Evolutionary conservation across 1,140 invertebrate genomes (phyloP), one percentile per base, ranked within the genome.

Genomic region (Caenorhabditis tropicalis): DNA sequence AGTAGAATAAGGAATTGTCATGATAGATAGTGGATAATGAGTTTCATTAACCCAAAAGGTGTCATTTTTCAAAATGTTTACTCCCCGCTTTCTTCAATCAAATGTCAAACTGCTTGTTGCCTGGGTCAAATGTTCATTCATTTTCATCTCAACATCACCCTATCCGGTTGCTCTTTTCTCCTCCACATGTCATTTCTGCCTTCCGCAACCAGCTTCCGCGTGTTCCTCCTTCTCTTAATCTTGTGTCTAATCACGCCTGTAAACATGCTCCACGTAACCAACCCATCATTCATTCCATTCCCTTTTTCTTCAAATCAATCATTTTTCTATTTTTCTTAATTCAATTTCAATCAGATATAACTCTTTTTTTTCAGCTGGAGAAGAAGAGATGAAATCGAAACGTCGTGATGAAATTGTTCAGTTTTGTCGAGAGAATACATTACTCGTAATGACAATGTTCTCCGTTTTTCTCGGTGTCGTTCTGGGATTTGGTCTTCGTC

Each of bases 401-500:
- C 49, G 46, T 36, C 49, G 24, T n/a, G 79, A 49, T 53, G 79
- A 81, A 24, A 51, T 81, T 81, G 79, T 49, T 7, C 53, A 82
- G 53, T 88, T 89, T 60, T 91, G 85, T 65, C 36, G 81, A 29
- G 84, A 87, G 79, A 90, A 90, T 84, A 53, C 89, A 27, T 86
- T 90, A 31, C 88, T 90, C n/a, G 88, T 88, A 16, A 81, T 90
- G 82, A 90, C 89, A 39, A 89, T 90, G 81, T 27, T 85, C 15
- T 86, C 89, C 27, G 89, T 90, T 24, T 60, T 90, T 58, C 60
- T 90, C 56, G 89, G 89, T 4, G 81, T 90, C 31, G 31, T 86
- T 46, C 27, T 89, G 29, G 89, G 89, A 46, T 90, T 90, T 83
- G 39, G 82, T 43, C 82, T 90, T 43, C 79, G 89, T 49, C 79